These are phyloP conservation scores for Caenorhabditis doughertyi DNA, from an alignment of 2,888 invertebrate species.

Conservation along the genomic window DNA sequence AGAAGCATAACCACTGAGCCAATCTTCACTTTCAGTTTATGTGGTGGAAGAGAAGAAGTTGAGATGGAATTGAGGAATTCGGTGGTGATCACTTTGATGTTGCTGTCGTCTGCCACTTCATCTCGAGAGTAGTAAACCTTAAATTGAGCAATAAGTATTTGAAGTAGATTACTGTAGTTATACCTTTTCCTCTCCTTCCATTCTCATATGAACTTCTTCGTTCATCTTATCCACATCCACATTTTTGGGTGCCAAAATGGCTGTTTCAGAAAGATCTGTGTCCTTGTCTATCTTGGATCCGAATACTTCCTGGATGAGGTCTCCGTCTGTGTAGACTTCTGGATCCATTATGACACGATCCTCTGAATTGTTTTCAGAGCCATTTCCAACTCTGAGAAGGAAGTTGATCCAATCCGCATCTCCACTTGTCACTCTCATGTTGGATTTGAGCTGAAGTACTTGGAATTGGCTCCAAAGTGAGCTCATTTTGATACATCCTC, in stretches of 20 bases:
- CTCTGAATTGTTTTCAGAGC: background rate
- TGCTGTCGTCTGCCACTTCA: background rate
- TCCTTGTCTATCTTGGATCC: background rate
- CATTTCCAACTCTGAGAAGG: slow-evolving; percentile 37
- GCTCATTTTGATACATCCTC: slow-evolving; percentile 40
- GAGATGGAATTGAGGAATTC: too few species aligned
- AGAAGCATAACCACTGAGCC: background rate
- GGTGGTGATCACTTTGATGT: background rate
- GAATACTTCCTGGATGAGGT: background rate
- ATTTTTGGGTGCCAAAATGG: slow-evolving; percentile 24
- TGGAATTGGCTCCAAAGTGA: slow-evolving; percentile 25
- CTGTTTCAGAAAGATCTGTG: background rate
- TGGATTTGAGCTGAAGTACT: slow-evolving; percentile 17
- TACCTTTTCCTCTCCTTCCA: slow-evolving; percentile 12
- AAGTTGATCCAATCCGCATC: slow-evolving; percentile 19
- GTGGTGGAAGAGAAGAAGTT: background rate
- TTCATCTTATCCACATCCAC: slow-evolving; percentile 10
- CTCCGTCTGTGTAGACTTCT: background rate
- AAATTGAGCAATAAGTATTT: background rate
- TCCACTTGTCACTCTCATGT: slow-evolving; percentile 27
- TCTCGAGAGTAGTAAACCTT: slow-evolving; percentile 7
- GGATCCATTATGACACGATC: background rate
- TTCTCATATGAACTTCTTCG: background rate
- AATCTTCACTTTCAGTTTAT: slow-evolving; percentile 2
- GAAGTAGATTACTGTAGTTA: too few species aligned